phyloP scores from a whole-genome alignment of 2,888 invertebrate genomes.

The Microctonus hyperodae region DNA sequence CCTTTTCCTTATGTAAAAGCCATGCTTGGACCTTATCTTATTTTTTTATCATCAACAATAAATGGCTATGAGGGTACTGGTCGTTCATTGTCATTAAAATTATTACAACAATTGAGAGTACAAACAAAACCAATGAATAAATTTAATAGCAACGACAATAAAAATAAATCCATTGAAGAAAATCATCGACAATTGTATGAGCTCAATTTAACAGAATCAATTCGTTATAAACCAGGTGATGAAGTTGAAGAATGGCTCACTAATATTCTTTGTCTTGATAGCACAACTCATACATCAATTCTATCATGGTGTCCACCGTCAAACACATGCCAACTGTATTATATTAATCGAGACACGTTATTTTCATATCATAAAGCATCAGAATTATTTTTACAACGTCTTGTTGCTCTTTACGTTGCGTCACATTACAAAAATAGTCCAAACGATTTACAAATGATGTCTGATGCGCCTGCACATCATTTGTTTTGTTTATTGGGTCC shows the following conservation, averaged over 20 bases:
- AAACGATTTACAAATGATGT: constrained; percentile 97
- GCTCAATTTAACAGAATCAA: constrained; percentile 88
- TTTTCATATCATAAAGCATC: constrained; percentile 97
- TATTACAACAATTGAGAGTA: constrained; percentile 85
- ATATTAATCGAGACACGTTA: constrained; percentile 89
- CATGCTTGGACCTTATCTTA: constrained; percentile 89
- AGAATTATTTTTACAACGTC: constrained; percentile 87
- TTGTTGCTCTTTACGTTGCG: constrained; percentile 94
- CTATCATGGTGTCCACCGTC: constrained; percentile 89
- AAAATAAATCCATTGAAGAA: constrained; percentile 58
- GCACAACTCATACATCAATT: constrained; percentile 72
- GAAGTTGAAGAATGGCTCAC: constrained; percentile 92
- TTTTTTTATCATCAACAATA: constrained; percentile 95
- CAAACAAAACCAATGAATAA: constrained; percentile 70
- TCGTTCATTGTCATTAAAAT: constrained; percentile 91
- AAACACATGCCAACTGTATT: constrained; percentile 85
- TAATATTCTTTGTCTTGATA: constrained; percentile 89
- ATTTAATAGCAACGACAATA: constrained; percentile 65
- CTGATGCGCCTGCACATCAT: constrained; percentile 98
- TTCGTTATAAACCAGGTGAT: constrained; percentile 85
- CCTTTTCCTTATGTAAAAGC: constrained; percentile 91
- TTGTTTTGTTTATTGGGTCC: constrained; percentile 94
- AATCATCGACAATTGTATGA: constrained; percentile 64
- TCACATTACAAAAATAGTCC: constrained; percentile 96
- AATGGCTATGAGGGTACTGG: constrained; percentile 99